These are phyloP conservation scores for Siniperca scherzeri DNA, from an alignment of 2,797 vertebrate genomes.

Conservation along the genomic window DNA sequence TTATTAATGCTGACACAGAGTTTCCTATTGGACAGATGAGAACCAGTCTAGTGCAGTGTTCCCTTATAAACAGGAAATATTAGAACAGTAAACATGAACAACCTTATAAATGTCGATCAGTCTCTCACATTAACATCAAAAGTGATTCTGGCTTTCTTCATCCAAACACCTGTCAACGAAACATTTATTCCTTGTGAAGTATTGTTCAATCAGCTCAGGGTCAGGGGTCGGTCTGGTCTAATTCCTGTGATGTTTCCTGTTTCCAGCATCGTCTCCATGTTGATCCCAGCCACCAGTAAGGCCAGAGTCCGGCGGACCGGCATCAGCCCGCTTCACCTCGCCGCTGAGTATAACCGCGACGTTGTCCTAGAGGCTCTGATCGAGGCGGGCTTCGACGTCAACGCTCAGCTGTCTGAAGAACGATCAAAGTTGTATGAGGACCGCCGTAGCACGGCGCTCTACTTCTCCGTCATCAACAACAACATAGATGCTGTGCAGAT, in stretches of 20 bases:
- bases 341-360: conserved; percentile 91
- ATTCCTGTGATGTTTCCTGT: conserved; percentile 19
- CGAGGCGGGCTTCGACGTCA: conserved; percentile 91
- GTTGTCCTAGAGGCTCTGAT: conserved; percentile 90
- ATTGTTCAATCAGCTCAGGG: neutral
- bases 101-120: neutral
- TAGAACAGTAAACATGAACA: neutral
- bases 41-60: neutral
- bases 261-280: conserved; percentile 90
- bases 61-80: neutral
- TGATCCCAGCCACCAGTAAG: conserved; percentile 91
- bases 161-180: neutral
- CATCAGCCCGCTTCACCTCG: conserved; percentile 95
- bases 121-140: neutral
- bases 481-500: conserved; percentile 87
- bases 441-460: conserved; percentile 90
- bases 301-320: conserved; percentile 89
- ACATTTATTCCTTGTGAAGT: neutral
- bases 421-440: conserved; percentile 91
- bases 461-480: conserved; percentile 92
- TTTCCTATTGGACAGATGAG: too few species aligned
- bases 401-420: conserved; percentile 88
- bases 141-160: neutral
- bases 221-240: neutral
- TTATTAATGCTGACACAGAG: too few species aligned